phyloP scores from a whole-genome alignment of 2,888 invertebrate genomes.

The Amblyjoppa fuscipennis region DNA sequence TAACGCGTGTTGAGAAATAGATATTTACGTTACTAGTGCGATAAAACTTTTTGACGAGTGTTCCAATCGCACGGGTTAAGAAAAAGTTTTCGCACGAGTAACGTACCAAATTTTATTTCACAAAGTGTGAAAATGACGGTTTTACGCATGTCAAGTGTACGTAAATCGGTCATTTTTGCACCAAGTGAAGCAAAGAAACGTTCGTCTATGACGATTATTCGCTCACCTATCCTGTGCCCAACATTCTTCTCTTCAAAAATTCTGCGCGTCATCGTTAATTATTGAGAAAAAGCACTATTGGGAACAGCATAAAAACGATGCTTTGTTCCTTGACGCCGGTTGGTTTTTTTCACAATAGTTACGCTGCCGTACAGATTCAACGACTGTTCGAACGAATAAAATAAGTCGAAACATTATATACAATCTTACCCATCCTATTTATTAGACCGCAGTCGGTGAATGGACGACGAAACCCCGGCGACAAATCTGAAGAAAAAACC shows the following conservation, averaged over 20 bases:
- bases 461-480: background rate
- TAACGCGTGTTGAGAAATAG: no score
- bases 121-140: no score
- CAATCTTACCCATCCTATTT: background rate
- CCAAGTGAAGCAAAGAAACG: background rate
- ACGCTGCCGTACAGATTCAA: background rate
- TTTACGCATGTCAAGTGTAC: no score
- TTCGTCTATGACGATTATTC: background rate
- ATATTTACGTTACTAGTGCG: no score
- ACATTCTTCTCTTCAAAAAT: background rate
- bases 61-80: no score
- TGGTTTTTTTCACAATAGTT: background rate
- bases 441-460: background rate
- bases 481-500: background rate
- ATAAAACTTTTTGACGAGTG: no score
- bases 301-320: background rate
- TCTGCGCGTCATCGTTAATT: background rate
- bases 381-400: background rate
- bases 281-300: background rate
- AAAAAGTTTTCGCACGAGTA: no score
- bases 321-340: background rate
- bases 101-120: no score
- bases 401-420: background rate
- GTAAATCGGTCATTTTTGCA: no score
- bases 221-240: background rate